Evolutionary conservation across 2,888 invertebrate species (phyloP).

Genomic region (Athrips mouffetella): DNA sequence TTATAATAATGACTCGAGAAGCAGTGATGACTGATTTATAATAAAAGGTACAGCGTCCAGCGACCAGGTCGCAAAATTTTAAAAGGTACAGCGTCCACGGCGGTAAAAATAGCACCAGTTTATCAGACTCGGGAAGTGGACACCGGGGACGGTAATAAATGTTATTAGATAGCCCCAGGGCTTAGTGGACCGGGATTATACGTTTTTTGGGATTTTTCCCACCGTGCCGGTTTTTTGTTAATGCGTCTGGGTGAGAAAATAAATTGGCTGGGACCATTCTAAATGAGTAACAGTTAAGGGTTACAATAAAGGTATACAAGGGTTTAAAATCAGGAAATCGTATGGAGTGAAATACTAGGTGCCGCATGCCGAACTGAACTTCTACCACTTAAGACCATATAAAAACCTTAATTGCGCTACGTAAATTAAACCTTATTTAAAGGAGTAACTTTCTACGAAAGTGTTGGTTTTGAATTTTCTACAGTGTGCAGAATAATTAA

Average conservation of each 20-base stretch:
- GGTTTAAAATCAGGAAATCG: too few relatives aligned
- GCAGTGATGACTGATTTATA: too few relatives aligned
- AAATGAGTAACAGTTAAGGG: conserved; percentile 39
- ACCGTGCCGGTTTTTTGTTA: conserved; percentile 67
- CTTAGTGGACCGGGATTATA: conserved; percentile 65
- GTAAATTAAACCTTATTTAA: too few relatives aligned
- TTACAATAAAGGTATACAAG: not conserved
- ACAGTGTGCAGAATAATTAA: too few relatives aligned
- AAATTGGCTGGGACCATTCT: conserved; percentile 64
- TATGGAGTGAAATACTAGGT: too few relatives aligned
- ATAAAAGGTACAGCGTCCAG: too few relatives aligned
- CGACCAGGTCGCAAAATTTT: conserved; percentile 1
- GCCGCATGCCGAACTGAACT: too few relatives aligned
- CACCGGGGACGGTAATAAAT: conserved; percentile 77
- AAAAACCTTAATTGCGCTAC: too few relatives aligned
- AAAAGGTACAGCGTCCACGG: conserved; percentile 26
- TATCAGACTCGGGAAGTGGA: conserved; percentile 76
- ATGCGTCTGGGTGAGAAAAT: conserved; percentile 71
- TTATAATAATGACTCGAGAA: too few relatives aligned
- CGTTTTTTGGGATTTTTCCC: conserved; percentile 65
- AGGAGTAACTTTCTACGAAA: too few relatives aligned
- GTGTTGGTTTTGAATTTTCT: too few relatives aligned
- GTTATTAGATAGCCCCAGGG: conserved; percentile 78
- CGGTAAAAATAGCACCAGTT: conserved; percentile 76
- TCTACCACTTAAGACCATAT: too few relatives aligned